Conservation (phyloP, 1,140 invertebrate species). For the Onthophagus taurus region DNA sequence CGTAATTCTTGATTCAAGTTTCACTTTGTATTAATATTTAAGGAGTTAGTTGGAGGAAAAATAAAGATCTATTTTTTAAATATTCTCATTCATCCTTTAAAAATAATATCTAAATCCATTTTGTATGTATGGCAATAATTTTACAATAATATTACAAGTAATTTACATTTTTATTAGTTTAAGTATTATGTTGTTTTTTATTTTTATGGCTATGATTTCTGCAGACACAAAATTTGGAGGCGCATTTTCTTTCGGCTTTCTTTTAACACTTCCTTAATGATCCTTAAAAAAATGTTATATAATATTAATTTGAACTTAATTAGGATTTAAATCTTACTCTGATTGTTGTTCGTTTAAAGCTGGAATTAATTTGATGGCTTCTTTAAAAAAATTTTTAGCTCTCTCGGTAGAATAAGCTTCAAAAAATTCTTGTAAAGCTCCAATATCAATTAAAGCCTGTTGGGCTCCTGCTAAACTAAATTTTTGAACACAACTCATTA, state of each 20-base stretch:
- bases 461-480: slow-evolving; percentile 58
- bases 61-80: not conserved
- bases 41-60: not conserved
- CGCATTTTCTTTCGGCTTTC: slow-evolving; percentile 30
- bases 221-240: slow-evolving; percentile 32
- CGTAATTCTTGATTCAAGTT: no score
- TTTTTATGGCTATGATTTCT: slow-evolving; percentile 15
- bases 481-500: slow-evolving; percentile 69
- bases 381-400: slow-evolving; percentile 49
- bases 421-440: slow-evolving; percentile 46
- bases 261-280: slow-evolving; percentile 32
- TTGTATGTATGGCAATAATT: not conserved
- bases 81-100: not conserved
- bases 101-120: not conserved
- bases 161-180: not conserved
- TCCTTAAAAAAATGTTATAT: slow-evolving; percentile 18
- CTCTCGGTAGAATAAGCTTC: slow-evolving; percentile 42
- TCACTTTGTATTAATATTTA: not conserved
- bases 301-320: not conserved
- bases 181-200: not conserved
- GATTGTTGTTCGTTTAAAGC: slow-evolving; percentile 40
- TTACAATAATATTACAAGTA: not conserved
- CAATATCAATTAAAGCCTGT: slow-evolving; percentile 58
- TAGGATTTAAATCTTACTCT: slow-evolving; percentile 29
- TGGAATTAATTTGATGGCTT: slow-evolving; percentile 52